Base-by-base conservation (phyloP, 1,140 invertebrate species). In the Trachelipus rathkii region DNA sequence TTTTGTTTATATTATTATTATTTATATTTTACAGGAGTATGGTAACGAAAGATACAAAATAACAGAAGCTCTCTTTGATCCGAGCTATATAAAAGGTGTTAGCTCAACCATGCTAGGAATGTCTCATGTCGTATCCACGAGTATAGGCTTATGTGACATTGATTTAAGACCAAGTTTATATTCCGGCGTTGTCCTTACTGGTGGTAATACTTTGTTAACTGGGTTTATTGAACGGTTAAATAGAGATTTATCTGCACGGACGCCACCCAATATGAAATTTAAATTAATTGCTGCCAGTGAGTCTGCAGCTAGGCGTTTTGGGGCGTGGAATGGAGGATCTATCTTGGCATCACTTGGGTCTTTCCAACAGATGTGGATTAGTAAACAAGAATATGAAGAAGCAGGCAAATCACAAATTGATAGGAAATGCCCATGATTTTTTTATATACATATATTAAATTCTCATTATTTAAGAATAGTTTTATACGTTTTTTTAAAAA, bases 331-430 rank as follows among this genome's bases (percentile, higher is more conserved):
- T 77, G 96, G 96, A 68, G 96, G 96, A 0, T 97, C 95, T 0
- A 98, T 98, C 80, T 85, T 98, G 33, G 96, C 94, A 0, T 97
- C 95, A 0, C 90, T 98, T 78, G 95, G 95, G 43, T 95, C 95
- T 10, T 98, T 98, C 87, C 96, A 97, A 84, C 95, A 97, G 86
- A 96, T 97, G 93, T 98, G 96, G 96, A 93, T 98, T 77, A 96
- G 94, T 0, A 95, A 95, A 81, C 95, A 96, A 84, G 96, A 98
- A 85, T 98, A 97, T 86, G 95, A 97, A 82, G 96, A 98, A 84
- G 91, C 91, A 0, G 96, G 96, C 3, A 96, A 96, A 83, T 88
- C 90, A 23, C 94, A 95, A 85, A 91, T 98, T 44, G 96, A 97
- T 82, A 88, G 95, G 81, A 96, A 96, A 85, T 96, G 95, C 84